These are phyloP conservation scores for Uria aalge DNA, from an alignment of 2,113 vertebrate species.

Conservation along the genomic window DNA sequence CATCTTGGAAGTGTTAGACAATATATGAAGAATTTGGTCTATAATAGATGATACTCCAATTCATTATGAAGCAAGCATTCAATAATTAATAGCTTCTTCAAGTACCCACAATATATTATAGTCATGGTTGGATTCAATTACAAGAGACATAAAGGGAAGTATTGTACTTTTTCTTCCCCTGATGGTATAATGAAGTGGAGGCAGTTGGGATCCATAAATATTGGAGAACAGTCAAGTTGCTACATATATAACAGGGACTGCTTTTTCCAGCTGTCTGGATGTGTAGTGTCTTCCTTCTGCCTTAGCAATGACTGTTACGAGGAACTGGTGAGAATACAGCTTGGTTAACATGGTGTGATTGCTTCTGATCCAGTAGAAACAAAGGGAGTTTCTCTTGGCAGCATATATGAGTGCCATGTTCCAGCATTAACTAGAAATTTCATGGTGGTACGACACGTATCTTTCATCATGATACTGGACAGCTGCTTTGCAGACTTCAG, in stretches of 20 bases:
- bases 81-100: constrained; percentile 69
- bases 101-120: constrained; percentile 64
- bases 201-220: constrained; percentile 32
- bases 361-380: neutral
- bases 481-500: neutral
- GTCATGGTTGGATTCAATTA: constrained; percentile 66
- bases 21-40: neutral
- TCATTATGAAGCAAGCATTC: constrained; percentile 60
- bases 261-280: neutral
- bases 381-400: neutral
- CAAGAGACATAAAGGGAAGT: constrained; percentile 48
- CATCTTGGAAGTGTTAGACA: neutral
- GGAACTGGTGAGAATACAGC: neutral
- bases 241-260: neutral
- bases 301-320: neutral
- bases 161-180: constrained; percentile 51
- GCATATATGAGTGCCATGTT: neutral
- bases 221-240: constrained; percentile 5
- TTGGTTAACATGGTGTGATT: neutral
- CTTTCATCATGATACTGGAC: neutral
- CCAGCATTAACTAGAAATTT: neutral
- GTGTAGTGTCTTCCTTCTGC: neutral
- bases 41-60: constrained; percentile 30
- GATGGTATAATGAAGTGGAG: constrained; percentile 31
- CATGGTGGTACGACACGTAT: rapidly evolving